Evolutionary conservation across 2,888 invertebrate genomes (phyloP).

Genomic region (Cerastoderma edule): DNA sequence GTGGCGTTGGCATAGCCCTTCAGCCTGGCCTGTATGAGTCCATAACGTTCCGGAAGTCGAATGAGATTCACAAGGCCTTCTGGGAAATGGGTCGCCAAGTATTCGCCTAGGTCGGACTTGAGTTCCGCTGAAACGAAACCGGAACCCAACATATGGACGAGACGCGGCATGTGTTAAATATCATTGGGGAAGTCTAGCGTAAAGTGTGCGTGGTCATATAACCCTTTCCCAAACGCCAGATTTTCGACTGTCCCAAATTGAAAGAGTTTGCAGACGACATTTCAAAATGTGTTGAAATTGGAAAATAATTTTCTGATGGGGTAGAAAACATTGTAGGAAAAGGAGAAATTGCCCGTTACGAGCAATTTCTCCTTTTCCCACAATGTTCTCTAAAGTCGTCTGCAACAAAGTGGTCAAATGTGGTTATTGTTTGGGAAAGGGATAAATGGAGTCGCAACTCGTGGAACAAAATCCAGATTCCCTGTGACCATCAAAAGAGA

Average conservation of each 20-base stretch:
- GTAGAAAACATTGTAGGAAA: too few species aligned
- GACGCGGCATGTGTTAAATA: not conserved
- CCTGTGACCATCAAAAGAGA: too few species aligned
- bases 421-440: too few species aligned
- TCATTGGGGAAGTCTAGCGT: not conserved
- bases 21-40: constrained; percentile 68
- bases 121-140: constrained; percentile 44
- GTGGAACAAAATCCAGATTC: too few species aligned
- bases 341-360: too few species aligned
- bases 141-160: not conserved
- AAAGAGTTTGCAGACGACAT: too few species aligned
- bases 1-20: constrained; percentile 62
- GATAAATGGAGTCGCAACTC: too few species aligned
- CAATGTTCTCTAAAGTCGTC: too few species aligned
- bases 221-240: not conserved
- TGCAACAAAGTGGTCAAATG: too few species aligned
- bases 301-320: too few species aligned
- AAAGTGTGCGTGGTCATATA: not conserved
- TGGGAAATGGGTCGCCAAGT: constrained; percentile 57
- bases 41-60: constrained; percentile 55
- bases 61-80: constrained; percentile 61
- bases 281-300: too few species aligned
- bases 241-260: not conserved
- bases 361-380: too few species aligned
- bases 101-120: constrained; percentile 48